These are phyloP conservation scores for Anticlea derivata DNA, from an alignment of 2,888 invertebrate genomes.

Conservation along the genomic window DNA sequence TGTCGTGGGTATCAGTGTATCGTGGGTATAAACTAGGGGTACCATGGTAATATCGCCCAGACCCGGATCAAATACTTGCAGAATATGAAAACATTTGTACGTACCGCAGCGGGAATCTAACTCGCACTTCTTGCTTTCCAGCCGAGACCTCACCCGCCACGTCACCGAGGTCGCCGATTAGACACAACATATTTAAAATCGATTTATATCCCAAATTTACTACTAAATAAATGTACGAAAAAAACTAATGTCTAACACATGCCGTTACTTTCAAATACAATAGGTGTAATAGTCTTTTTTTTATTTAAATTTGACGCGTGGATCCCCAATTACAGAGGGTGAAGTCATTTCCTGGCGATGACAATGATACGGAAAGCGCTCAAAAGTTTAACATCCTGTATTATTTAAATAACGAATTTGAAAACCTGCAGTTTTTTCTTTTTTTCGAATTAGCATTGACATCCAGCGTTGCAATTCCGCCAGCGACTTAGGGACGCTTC, in stretches of 20 bases:
- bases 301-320: constrained; percentile 63
- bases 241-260: constrained; percentile 44
- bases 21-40: no score
- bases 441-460: no score
- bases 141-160: no score
- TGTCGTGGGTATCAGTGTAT: no score
- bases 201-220: constrained; percentile 10
- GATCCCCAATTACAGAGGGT: constrained; percentile 64
- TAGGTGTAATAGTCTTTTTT: constrained; percentile 40
- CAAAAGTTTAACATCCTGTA: constrained; percentile 46
- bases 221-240: constrained; percentile 16
- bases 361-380: constrained; percentile 67
- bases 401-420: constrained; percentile 29
- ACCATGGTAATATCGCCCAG: no score
- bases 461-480: no score
- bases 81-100: no score
- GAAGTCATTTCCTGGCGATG: constrained; percentile 74
- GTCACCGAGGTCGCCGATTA: no score
- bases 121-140: no score
- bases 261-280: constrained; percentile 44
- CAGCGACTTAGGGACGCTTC: no score
- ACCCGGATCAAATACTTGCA: no score
- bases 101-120: no score
- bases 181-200: constrained; percentile 17
- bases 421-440: constrained; percentile 14